Evolutionary conservation across 2,888 invertebrate species (phyloP), one percentile per base, ranked within the genome.

Genomic region (Andrena bicolor): DNA sequence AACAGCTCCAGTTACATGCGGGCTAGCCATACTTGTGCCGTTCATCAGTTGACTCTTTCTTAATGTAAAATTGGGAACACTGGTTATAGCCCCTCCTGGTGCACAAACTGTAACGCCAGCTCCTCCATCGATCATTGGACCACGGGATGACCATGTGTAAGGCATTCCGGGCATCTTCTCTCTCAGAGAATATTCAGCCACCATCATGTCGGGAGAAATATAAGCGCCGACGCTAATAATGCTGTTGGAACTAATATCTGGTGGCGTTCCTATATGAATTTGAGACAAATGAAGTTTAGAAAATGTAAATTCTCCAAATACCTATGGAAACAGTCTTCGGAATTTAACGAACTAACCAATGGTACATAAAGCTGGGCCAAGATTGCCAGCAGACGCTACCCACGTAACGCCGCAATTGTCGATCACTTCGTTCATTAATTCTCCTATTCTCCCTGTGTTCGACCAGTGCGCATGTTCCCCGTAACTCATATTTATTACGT

Each of bases 401-500:
- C 98, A 99, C 69, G 98, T 96, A 0, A 98, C 97, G 35, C 97
- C 97, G 94, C 98, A 97, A 92, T 98, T 98, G 94, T 97, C 97
- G 73, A 99, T 98, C 77, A 98, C 96, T 93, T 97, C 96, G 91
- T 96, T 96, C 95, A 98, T 97, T 84, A 98, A 94, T 83, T 97
- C 97, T 63, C 98, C 97, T 79, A 98, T 95, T 71, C 99, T 97
- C 13, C 99, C 99, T 7, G 97, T 94, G 93, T 98, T 97, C 2
- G 98, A 96, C 97, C 98, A 98, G 93, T 98, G 97, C 0, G 98
- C 96, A 90, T 98, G 98, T 94, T 99, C 99, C 0, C 99, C 99
- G 90, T 99, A 99, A 92, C 99, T 99, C 98, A 99, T 99, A 94
- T 99, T 99, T 87, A 99, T 98, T 0, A 99, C 97, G 92, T 99